Evolutionary conservation across 2,888 invertebrate genomes (phyloP).

Genomic region (Molorchus minor): DNA sequence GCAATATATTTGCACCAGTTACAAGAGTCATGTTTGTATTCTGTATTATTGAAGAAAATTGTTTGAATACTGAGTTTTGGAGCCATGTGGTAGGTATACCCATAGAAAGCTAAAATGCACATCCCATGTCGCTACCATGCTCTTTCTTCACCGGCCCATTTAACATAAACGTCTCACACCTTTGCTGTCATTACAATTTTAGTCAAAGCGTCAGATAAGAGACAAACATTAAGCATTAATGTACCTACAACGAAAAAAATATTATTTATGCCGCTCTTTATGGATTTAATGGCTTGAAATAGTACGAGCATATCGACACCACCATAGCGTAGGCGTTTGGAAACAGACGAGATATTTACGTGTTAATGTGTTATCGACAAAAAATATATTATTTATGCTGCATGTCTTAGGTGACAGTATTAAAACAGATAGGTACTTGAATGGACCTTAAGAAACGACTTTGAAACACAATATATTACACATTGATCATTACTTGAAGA

Average conservation of each 20-base stretch:
- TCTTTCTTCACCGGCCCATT: no score
- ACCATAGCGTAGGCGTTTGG: neutral
- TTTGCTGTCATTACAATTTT: slow-evolving; percentile 13
- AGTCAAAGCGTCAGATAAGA: slow-evolving; percentile 21
- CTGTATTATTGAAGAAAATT: no score
- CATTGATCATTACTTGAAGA: no score
- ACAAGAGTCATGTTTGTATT: no score
- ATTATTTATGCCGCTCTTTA: slow-evolving; percentile 39
- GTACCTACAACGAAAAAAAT: slow-evolving; percentile 25
- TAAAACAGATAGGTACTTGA: no score
- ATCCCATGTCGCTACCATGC: no score
- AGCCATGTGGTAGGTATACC: no score
- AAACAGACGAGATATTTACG: neutral
- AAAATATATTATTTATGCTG: neutral
- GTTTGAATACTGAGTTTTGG: no score
- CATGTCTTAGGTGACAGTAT: neutral
- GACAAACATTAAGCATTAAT: slow-evolving; percentile 18
- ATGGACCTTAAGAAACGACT: no score
- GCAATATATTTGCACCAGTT: no score
- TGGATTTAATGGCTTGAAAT: slow-evolving; percentile 40
- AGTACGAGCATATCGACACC: slow-evolving; percentile 33
- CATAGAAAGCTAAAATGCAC: no score
- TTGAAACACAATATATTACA: no score
- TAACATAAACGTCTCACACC: slow-evolving; percentile 6
- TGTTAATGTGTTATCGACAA: neutral